Base-by-base conservation (phyloP, 2,888 invertebrate species). In the Nemotelus nigrinus region DNA sequence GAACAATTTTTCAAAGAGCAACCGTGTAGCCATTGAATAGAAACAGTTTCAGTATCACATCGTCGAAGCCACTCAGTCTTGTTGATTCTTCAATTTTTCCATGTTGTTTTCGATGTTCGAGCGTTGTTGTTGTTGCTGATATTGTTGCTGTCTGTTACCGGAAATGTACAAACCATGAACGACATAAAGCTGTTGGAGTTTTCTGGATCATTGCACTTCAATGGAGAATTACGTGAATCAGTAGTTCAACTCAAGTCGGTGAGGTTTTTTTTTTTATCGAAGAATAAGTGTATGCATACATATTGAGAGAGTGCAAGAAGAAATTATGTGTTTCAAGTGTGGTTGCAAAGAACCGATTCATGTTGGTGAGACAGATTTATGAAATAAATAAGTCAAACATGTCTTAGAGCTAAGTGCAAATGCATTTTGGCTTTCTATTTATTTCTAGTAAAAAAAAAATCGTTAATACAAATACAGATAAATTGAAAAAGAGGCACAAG, bases 181-280 rank as follows among this genome's bases (percentile, higher is more conserved):
- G 63, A 76, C 72, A 78, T 78, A 78, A 79, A 79, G 79, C 78
- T 78, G 77, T 78, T 76, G 76, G 79, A 79, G 78, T 79, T 79
- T 79, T 76, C 76, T 58, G 65, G 77, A 79, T 79, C 79, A 76
- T 79, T 79, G 79, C 79, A 79, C 79, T 79, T 78, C 77, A 79
- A 79, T 79, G 74, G 79, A 76, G 77, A 79, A 79, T 79, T 79
- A 79, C 78, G 67, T 79, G 78, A 78, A 70, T 78, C 78, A 79
- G 78, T 79, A 74, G 77, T 25, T 25, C 25, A 25, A 25, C 25
- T 25, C 25, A 25, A 25, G 25, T 25, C 25, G 25, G 25, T 25
- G 25, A 25, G 25, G 25, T 25, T 25, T 25, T 25, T 25, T 25
- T 25, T 25, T 25, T 25, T 25, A 25, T 25, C 25, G 25, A 25